These are phyloP conservation scores for Labeo rohita DNA, from an alignment of 2,113 vertebrate genomes.

Conservation along the genomic window DNA sequence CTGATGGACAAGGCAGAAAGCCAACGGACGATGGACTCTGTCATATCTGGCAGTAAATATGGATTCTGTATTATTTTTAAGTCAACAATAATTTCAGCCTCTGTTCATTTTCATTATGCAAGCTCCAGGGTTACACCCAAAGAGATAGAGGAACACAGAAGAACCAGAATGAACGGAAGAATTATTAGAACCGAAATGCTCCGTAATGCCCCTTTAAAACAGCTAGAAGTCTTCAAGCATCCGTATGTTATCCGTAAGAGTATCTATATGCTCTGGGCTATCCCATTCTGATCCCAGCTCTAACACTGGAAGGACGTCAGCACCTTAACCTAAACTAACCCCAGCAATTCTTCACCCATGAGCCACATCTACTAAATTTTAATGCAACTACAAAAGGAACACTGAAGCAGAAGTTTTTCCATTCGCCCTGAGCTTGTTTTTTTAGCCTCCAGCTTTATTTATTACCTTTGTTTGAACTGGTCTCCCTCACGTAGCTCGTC, in stretches of 20 bases:
- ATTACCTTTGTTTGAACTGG: slow-evolving; percentile 18
- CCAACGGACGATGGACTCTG: slow-evolving; percentile 53
- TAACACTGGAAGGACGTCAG: slow-evolving; percentile 37
- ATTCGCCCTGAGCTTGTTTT: neutral
- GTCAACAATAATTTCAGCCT: slow-evolving; percentile 42
- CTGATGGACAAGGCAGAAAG: slow-evolving; percentile 42
- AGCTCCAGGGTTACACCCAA: slow-evolving; percentile 51
- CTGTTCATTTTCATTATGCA: slow-evolving; percentile 58
- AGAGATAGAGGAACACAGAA: slow-evolving; percentile 27
- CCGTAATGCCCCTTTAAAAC: neutral
- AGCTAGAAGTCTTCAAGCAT: slow-evolving; percentile 25
- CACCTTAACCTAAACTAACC: slow-evolving; percentile 30
- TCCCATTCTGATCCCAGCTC: neutral
- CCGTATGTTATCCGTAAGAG: neutral
- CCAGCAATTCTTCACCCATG: neutral
- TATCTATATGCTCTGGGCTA: neutral
- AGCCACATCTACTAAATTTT: slow-evolving; percentile 20
- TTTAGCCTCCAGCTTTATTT: slow-evolving; percentile 37
- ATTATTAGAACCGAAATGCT: neutral
- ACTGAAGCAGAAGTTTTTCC: neutral
- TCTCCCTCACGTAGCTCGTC: neutral
- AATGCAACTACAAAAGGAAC: neutral
- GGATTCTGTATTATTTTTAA: slow-evolving; percentile 52
- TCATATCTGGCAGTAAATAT: slow-evolving; percentile 67
- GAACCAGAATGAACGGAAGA: neutral